Percentiles rank a stretch among this genome's conserved stretches.
phyloP scores from a whole-genome alignment of 2,888 invertebrate species.

The Tenthredo scrophulariae region DNA sequence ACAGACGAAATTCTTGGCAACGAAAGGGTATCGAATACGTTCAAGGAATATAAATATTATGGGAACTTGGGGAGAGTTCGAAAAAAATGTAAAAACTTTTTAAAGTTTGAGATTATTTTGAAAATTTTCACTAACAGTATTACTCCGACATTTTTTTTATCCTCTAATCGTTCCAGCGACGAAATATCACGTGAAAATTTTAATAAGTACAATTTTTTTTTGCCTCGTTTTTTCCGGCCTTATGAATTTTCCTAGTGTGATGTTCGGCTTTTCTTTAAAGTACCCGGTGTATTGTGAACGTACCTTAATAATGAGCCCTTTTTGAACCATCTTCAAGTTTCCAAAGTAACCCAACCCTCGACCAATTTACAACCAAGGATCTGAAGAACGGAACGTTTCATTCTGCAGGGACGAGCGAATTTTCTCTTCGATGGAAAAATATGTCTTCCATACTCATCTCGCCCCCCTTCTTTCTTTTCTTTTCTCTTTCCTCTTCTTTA shows the following conservation, averaged over 20 bases:
- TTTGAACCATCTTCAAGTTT: conserved; percentile 21
- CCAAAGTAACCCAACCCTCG: conserved; percentile 21
- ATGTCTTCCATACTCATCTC: conserved; percentile 9
- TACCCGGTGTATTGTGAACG: conserved; percentile 18
- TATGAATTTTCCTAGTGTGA: background rate
- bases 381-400: conserved; percentile 11
- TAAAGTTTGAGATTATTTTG: background rate
- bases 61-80: background rate
- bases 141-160: too few species aligned
- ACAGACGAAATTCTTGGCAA: background rate
- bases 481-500: background rate
- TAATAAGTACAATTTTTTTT: background rate
- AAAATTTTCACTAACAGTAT: too few species aligned
- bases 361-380: conserved; percentile 25
- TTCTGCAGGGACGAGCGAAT: conserved; percentile 30
- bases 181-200: background rate
- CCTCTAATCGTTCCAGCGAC: background rate
- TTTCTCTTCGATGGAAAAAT: conserved; percentile 19
- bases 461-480: background rate
- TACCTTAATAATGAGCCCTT: conserved; percentile 34
- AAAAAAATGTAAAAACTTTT: background rate
- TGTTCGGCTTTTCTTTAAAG: background rate
- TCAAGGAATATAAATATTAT: background rate
- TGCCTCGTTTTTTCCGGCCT: background rate
- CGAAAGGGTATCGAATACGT: background rate